phyloP scores from a whole-genome alignment of 2,888 invertebrate genomes.

The Rhagophthalmus giganteus region DNA sequence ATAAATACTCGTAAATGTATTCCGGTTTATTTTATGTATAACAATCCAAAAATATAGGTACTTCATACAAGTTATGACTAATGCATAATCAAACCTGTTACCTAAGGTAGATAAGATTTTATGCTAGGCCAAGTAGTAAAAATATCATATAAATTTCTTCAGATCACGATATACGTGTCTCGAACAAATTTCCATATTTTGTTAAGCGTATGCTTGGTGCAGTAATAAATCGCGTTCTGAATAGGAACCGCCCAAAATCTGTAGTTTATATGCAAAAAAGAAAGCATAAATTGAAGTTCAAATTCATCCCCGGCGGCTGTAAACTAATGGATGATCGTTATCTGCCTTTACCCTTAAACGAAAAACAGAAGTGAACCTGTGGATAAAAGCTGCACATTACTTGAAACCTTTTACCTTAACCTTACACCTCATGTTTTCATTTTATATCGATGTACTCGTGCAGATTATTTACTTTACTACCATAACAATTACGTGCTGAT shows the following conservation, averaged over 20 bases:
- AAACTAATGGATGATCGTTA: slow-evolving; percentile 40
- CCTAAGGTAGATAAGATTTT: background rate
- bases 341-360: slow-evolving; percentile 30
- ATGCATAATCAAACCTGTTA: slow-evolving; percentile 9
- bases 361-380: slow-evolving; percentile 32
- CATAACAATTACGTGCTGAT: too few species aligned
- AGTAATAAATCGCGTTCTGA: slow-evolving; percentile 31
- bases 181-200: slow-evolving; percentile 31
- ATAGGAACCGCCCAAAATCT: slow-evolving; percentile 30
- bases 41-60: too few species aligned
- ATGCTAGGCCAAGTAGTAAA: slow-evolving; percentile 9
- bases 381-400: slow-evolving; percentile 27
- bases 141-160: slow-evolving; percentile 21
- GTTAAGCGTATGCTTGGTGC: slow-evolving; percentile 29
- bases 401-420: slow-evolving; percentile 23
- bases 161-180: slow-evolving; percentile 25
- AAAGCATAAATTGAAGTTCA: slow-evolving; percentile 36
- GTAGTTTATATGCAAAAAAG: slow-evolving; percentile 37
- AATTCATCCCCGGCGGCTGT: slow-evolving; percentile 36
- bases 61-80: slow-evolving; percentile 1
- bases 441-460: slow-evolving; percentile 10
- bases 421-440: slow-evolving; percentile 6
- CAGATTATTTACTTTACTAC: slow-evolving; percentile 10
- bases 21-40: too few species aligned
- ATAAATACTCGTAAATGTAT: too few species aligned